Percentiles rank a stretch among this genome's conserved stretches.
Conservation (phyloP, 2,797 vertebrate genomes). For the Allenopithecus nigroviridis region DNA sequence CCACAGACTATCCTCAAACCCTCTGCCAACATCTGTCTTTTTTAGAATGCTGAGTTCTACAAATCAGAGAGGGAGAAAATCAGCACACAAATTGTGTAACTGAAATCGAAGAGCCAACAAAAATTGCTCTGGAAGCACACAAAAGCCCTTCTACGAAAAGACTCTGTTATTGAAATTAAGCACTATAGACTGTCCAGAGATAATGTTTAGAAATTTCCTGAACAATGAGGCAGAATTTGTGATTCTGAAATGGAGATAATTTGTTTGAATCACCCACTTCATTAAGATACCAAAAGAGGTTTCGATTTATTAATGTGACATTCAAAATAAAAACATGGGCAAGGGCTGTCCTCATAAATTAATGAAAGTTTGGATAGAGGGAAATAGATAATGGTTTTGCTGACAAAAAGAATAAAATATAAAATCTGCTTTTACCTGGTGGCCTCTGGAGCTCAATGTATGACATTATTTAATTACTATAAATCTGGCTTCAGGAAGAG, state of each 20-base stretch:
- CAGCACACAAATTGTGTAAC: background rate
- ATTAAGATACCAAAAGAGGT: slow-evolving; percentile 8
- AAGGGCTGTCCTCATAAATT: slow-evolving; percentile 26
- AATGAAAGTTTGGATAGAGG: background rate
- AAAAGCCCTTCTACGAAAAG: slow-evolving; percentile 34
- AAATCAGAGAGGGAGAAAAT: slow-evolving; percentile 13
- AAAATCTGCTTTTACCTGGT: background rate
- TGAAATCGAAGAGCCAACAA: background rate
- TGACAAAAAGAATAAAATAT: background rate
- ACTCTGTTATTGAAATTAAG: slow-evolving; percentile 36
- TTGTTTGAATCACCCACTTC: slow-evolving; percentile 54
- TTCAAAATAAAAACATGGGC: slow-evolving; percentile 43
- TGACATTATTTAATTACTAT: background rate
- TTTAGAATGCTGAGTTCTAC: slow-evolving; percentile 36
- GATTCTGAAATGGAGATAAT: slow-evolving; percentile 53
- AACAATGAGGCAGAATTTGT: slow-evolving; percentile 51
- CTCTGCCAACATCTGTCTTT: slow-evolving; percentile 49
- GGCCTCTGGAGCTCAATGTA: background rate
- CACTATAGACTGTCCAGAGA: background rate
- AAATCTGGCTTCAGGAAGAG: background rate
- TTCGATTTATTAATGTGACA: slow-evolving; percentile 24
- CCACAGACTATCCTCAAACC: background rate
- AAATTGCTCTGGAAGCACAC: slow-evolving; percentile 25
- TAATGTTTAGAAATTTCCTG: slow-evolving; percentile 57
- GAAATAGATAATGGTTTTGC: background rate